These are phyloP conservation scores for Coreius guichenoti DNA, from an alignment of 2,797 vertebrate species.

Conservation along the genomic window DNA sequence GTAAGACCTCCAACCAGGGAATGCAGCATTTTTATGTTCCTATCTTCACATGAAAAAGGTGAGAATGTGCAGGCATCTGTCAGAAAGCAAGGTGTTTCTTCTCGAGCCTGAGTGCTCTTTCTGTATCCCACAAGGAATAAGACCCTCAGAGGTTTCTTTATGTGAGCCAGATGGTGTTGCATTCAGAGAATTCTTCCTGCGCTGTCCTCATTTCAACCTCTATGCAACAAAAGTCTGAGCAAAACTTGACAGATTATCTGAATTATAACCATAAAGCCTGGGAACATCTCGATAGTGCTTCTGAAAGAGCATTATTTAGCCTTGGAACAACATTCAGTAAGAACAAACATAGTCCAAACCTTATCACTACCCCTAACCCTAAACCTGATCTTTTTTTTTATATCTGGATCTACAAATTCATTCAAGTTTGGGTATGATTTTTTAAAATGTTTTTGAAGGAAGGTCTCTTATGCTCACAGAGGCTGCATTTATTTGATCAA, in stretches of 20 bases:
- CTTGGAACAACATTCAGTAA: background rate
- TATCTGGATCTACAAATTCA: background rate
- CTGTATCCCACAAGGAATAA: constrained; percentile 40
- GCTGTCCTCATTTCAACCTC: constrained; percentile 47
- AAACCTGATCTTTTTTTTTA: background rate
- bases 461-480: background rate
- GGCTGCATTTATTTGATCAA: background rate
- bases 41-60: background rate
- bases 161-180: constrained; percentile 49
- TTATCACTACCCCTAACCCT: background rate
- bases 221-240: constrained; percentile 33
- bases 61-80: constrained; percentile 18
- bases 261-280: constrained; percentile 25
- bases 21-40: background rate
- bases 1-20: background rate
- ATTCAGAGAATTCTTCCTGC: constrained; percentile 37
- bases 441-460: background rate
- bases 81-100: constrained; percentile 11
- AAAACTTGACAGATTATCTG: constrained; percentile 41
- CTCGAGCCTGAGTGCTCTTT: constrained; percentile 36
- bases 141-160: constrained; percentile 47
- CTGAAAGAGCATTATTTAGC: background rate
- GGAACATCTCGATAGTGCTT: constrained; percentile 26
- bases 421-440: background rate
- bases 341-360: background rate